Conservation (phyloP, 2,797 vertebrate genomes). For the Acanthopagrus latus region DNA sequence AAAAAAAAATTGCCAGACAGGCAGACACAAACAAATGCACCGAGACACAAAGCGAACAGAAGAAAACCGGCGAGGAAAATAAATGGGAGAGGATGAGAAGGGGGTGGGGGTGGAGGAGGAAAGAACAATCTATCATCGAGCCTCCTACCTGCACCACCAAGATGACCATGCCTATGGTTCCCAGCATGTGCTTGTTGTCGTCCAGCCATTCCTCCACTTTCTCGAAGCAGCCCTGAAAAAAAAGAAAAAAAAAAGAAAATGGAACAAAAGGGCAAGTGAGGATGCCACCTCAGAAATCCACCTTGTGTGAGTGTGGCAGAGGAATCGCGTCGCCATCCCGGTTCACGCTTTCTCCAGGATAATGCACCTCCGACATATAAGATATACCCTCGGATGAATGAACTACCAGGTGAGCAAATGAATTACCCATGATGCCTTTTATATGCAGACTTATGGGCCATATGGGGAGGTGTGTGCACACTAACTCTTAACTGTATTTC, state of each 20-base stretch:
- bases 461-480: conserved; percentile 6
- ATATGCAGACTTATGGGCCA: conserved; percentile 38
- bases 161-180: conserved; percentile 94
- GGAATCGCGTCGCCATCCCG: conserved; percentile 1
- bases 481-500: conserved; percentile 27
- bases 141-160: conserved; percentile 94
- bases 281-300: not conserved
- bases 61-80: not conserved
- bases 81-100: not conserved
- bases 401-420: conserved; percentile 24
- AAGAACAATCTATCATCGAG: conserved; percentile 35
- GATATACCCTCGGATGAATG: not conserved
- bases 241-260: too few relatives aligned
- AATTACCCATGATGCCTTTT: conserved; percentile 43
- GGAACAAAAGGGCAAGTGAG: conserved; percentile 19
- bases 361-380: not conserved
- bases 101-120: not conserved
- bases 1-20: conserved; percentile 34
- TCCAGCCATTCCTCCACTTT: conserved; percentile 95
- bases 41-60: conserved; percentile 1
- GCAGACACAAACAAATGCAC: conserved; percentile 36
- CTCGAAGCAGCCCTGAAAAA: conserved; percentile 93
- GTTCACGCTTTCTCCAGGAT: not conserved
- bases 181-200: conserved; percentile 95
- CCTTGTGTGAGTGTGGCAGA: not conserved